Percentiles rank a stretch among this genome's conserved stretches.
Evolutionary conservation across 2,113 vertebrate genomes (phyloP).

Genomic region (Procavia capensis): DNA sequence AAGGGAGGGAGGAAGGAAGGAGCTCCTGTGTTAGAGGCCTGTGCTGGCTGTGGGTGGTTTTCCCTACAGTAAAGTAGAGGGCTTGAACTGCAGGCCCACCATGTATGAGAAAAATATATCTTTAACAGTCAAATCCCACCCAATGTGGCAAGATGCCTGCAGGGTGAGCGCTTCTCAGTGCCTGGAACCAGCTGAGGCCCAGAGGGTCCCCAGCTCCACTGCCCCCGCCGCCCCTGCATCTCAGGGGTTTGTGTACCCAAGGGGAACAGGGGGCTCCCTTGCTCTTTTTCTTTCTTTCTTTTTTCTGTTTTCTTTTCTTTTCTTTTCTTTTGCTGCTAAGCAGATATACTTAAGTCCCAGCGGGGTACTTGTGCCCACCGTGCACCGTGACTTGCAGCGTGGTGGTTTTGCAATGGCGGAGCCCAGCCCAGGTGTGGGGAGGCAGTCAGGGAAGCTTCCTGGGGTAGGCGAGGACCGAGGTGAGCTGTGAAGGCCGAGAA

Average conservation of each 20-base stretch:
- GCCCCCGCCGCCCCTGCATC: too few relatives aligned
- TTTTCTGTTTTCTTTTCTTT: not conserved
- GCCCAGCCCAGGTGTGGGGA: too few relatives aligned
- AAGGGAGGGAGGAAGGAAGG: not conserved
- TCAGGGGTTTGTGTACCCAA: not conserved
- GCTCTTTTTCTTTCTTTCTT: not conserved
- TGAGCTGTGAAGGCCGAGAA: too few relatives aligned
- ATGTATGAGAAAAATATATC: not conserved
- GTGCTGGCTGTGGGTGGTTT: not conserved
- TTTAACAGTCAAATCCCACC: not conserved
- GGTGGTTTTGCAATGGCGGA: not conserved
- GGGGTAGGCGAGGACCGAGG: too few relatives aligned
- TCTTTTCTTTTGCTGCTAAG: not conserved
- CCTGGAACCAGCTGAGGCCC: not conserved
- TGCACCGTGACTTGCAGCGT: rapidly evolving
- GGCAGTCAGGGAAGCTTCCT: too few relatives aligned
- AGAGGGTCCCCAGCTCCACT: not conserved
- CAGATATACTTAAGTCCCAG: not conserved
- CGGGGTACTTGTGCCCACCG: not conserved
- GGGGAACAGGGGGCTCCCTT: not conserved
- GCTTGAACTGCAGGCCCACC: not conserved
- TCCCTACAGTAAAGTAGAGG: not conserved
- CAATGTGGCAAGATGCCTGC: not conserved
- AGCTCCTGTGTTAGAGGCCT: not conserved
- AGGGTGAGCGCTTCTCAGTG: not conserved